These are phyloP conservation scores for Holothuria leucospilota DNA, from an alignment of 53 echinoderm and acorn worm species.

Conservation along the genomic window DNA sequence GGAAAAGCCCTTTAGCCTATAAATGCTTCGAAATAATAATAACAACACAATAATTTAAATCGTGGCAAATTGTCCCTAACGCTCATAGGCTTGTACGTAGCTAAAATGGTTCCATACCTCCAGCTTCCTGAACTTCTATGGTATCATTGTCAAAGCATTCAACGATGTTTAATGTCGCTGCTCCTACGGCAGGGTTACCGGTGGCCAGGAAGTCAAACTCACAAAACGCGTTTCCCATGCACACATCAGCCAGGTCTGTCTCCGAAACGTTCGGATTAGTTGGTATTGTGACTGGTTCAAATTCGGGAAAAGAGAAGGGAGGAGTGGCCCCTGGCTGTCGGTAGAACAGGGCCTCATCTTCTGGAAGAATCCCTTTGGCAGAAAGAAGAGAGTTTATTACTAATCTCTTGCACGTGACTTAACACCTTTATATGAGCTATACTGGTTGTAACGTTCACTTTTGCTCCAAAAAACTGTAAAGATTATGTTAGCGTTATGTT, in stretches of 20 bases:
- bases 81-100: too few relatives aligned
- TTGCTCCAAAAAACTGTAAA: too few relatives aligned
- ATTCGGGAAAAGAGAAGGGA: constrained; percentile 14
- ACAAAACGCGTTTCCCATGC: constrained; percentile 10
- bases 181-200: neutral
- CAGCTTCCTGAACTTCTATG: neutral
- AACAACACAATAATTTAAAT: too few relatives aligned
- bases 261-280: neutral
- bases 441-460: too few relatives aligned
- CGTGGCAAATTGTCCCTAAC: too few relatives aligned
- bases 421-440: too few relatives aligned
- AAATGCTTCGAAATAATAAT: too few relatives aligned
- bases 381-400: neutral
- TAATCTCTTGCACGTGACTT: too few relatives aligned
- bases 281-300: neutral
- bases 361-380: constrained; percentile 17
- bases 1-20: too few relatives aligned
- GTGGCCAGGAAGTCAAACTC: constrained; percentile 21
- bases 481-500: too few relatives aligned
- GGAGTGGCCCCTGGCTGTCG: constrained; percentile 18
- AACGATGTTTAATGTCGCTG: neutral
- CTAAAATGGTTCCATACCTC: too few relatives aligned
- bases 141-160: neutral
- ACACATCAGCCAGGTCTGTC: neutral
- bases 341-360: constrained; percentile 24